Evolutionary conservation across 2,113 vertebrate genomes (phyloP).

Genomic region (Eretmochelys imbricata): DNA sequence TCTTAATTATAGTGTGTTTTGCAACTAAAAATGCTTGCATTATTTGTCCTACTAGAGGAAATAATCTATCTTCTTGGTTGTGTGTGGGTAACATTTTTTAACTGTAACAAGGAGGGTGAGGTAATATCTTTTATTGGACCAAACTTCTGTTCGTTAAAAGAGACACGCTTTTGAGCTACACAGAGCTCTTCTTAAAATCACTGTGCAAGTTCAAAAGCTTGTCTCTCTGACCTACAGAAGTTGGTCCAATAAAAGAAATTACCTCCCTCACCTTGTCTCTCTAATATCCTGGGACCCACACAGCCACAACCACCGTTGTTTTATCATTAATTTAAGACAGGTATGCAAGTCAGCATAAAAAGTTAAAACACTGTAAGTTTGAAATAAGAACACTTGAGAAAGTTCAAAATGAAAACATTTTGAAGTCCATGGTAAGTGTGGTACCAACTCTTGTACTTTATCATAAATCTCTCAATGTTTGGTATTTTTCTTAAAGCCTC

Average conservation of each 20-base stretch:
- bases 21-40: background rate
- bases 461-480: background rate
- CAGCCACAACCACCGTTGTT: background rate
- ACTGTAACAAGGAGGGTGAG: background rate
- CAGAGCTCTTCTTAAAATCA: background rate
- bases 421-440: background rate
- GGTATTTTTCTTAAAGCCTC: background rate
- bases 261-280: background rate
- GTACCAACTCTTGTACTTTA: background rate
- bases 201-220: background rate
- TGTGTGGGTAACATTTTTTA: background rate
- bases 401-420: background rate
- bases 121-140: background rate
- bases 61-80: background rate
- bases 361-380: background rate
- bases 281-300: background rate
- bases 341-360: background rate
- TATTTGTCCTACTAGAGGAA: background rate
- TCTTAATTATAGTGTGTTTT: background rate
- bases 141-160: background rate
- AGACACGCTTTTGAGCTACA: background rate
- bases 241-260: background rate
- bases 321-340: slow-evolving; percentile 7
- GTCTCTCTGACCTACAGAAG: background rate
- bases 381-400: slow-evolving; percentile 3